A percentile compares a stretch with the other conserved stretches of the same genome.
Conservation (phyloP, 2,113 vertebrate genomes). For the Strix aluco region DNA sequence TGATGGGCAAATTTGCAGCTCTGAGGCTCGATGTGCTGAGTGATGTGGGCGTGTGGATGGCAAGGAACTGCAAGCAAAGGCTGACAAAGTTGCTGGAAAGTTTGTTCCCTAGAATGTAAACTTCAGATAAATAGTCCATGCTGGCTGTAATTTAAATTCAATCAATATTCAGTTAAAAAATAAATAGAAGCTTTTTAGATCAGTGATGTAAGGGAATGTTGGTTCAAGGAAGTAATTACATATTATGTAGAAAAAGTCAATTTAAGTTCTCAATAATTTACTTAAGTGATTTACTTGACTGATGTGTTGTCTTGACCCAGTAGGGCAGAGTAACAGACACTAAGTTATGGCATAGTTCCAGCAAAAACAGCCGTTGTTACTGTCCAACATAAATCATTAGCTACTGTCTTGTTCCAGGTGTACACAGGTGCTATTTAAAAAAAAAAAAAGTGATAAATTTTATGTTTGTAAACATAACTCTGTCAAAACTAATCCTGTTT, state of each 20-base stretch:
- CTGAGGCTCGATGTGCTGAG: fast-evolving
- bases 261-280: constrained; percentile 68
- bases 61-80: not conserved
- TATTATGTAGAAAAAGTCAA: constrained; percentile 69
- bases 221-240: constrained; percentile 71
- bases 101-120: not conserved
- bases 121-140: not conserved
- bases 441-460: constrained; percentile 58
- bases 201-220: constrained; percentile 60
- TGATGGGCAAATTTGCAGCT: not conserved
- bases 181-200: constrained; percentile 62
- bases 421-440: constrained; percentile 70
- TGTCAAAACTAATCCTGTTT: constrained; percentile 72
- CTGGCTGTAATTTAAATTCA: constrained; percentile 50
- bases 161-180: constrained; percentile 67
- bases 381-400: constrained; percentile 75
- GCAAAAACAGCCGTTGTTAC: constrained; percentile 70
- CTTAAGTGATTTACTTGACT: constrained; percentile 64
- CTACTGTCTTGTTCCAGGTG: constrained; percentile 75
- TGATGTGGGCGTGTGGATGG: not conserved
- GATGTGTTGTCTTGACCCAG: constrained; percentile 73
- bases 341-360: constrained; percentile 78
- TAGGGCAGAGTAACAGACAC: constrained; percentile 77
- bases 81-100: not conserved
- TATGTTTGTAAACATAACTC: constrained; percentile 78